phyloP scores from a whole-genome alignment of 2,113 vertebrate genomes.

The cattle (Bos taurus) region ARS-UCD2.0 NC_037329.1:97517501-97518000 shows the following conservation, averaged over 20 bases:
- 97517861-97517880: slow-evolving; percentile 23
- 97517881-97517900: slow-evolving; percentile 18
- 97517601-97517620: background rate
- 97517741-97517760: background rate
- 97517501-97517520: background rate
- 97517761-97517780: slow-evolving; percentile 14
- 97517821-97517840: background rate
- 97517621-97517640: background rate
- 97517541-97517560: background rate
- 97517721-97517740: background rate
- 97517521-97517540: background rate
- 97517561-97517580: background rate
- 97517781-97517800: background rate
- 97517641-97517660: background rate
- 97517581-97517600: background rate
- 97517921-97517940: background rate
- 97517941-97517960: background rate
- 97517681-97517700: background rate
- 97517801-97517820: background rate
- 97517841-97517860: slow-evolving; percentile 14
- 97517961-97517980: slow-evolving; percentile 6
- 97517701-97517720: background rate
- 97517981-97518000: background rate
- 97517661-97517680: background rate
- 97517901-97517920: background rate